Evolutionary conservation across 2,113 vertebrate genomes (phyloP), one percentile per base, ranked within the genome.

Genomic region (Myocastor coypus): DNA sequence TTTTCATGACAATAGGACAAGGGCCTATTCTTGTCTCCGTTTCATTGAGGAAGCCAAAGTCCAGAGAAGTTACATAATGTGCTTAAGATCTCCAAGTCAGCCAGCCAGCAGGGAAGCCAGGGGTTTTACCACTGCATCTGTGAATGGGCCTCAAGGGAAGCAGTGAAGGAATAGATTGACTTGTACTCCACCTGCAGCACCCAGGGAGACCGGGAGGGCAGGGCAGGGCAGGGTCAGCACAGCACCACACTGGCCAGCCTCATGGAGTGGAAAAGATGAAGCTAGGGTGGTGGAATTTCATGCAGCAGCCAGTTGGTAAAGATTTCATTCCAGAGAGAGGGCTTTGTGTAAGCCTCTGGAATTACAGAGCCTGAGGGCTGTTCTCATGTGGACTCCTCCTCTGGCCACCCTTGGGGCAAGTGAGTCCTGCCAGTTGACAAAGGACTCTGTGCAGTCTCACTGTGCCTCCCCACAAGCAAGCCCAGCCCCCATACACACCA

Each of bases 311-410:
- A 96, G 92, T 83, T 80, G 87, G 97, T 96, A 69, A 96, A 87
- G 96, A 90, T 89, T 89, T 98, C 90, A 55, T 88, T 92, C 95
- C 81, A 80, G 87, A 96, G 77, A 91, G 90, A 97, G 61, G 85
- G 95, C 94, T 96, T 93, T 89, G 87, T 93, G 92, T 94, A 32
- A 96, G 97, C 90, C 92, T 95, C 95, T 97, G 97, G 96, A 95
- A 94, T 97, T 37, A 91, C 94, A 97, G 68, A 55, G 80, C 92
- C n/a, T 57, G 92, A 94, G 95, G 94, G 87, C 96, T 61, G 66
- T 71, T 84, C 71, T 69, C 69, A 52, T 52, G 40, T 1, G 17
- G 87, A 69, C 78, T 87, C 77, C 63, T 89, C 86, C 87, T 87
- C 83, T 69, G 68, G 94, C 75, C 59, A 46, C 92, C 46, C 9